phyloP scores from a whole-genome alignment of 2,113 vertebrate genomes.

The Ramphastos sulfuratus region DNA sequence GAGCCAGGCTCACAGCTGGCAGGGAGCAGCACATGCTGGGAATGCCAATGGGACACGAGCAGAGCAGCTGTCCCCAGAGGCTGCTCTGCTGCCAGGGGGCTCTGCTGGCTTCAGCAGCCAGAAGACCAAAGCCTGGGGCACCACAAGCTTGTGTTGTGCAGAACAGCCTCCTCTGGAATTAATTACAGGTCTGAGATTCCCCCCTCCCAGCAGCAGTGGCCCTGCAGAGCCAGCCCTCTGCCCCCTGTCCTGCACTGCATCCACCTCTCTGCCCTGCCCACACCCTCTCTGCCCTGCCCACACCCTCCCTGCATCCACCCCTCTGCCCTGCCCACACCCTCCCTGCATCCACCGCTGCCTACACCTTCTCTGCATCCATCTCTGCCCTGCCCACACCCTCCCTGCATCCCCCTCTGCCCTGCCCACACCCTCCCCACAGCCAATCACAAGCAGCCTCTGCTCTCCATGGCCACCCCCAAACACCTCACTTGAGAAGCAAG shows the following conservation, averaged over 20 bases:
- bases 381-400: background rate
- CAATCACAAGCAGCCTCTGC: background rate
- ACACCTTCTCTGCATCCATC: background rate
- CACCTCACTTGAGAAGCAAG: background rate
- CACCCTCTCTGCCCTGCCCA: no score
- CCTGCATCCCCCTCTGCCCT: background rate
- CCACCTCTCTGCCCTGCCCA: background rate
- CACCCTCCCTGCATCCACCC: no score
- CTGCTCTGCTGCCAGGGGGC: background rate
- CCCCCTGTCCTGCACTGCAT: background rate
- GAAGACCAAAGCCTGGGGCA: constrained; percentile 17
- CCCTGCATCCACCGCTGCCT: background rate
- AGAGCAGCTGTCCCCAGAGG: constrained; percentile 1
- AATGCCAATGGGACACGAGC: constrained; percentile 61
- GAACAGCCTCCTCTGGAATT: constrained; percentile 31
- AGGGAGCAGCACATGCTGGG: constrained; percentile 8
- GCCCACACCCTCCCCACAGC: background rate
- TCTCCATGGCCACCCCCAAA: background rate
- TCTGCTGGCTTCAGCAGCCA: constrained; percentile 6
- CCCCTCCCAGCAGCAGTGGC: background rate
- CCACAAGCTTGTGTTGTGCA: constrained; percentile 13
- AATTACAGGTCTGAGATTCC: background rate
- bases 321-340: no score
- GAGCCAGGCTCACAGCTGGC: constrained; percentile 44
- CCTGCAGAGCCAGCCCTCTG: background rate